Evolutionary conservation across 2,797 vertebrate genomes (phyloP), one percentile per base, ranked within the genome.

Genomic region (Chelon auratus): DNA sequence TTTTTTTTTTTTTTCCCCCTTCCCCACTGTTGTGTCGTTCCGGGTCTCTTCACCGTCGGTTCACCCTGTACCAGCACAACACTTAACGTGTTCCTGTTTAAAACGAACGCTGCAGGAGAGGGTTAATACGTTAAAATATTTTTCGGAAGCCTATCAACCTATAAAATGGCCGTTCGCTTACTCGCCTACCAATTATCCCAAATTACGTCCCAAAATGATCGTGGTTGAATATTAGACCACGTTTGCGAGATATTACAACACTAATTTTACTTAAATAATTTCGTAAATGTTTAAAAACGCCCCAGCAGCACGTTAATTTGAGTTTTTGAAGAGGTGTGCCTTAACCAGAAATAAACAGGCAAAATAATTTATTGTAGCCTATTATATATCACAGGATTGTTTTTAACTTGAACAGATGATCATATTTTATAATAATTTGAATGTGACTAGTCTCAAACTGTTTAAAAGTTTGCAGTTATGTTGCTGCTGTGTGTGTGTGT

Each of bases 151-250:
- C 8, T 17, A 8, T 33, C 30, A 6, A 33, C 15, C 0, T 42
- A 62, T 66, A 83, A 86, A 86, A 87, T 83, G 80, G 74, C 70
- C 20, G 77, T 60, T 40, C 50, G 4, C 3, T 8, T 40, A 10
- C 39, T n/a, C 14, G 3, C 7, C 45, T 47, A 48, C 42, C 39
- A 13, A 76, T 66, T 60, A 15, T 40, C 20, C 37, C 18, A 50
- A 74, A 61, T 26, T 18, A 20, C 39, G 33, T 15, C 39, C 11
- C 20, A 14, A 40, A 71, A 69, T 48, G 7, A 14, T 30, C 36
- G 36, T 17, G 22, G 47, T 70, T 59, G 71, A 78, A 77, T 81
- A 61, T 60, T 74, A 4, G 6, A 48, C 30, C 33, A 68, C 55
- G 10, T 20, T 9, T 42, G 26, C 8, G 18, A 13, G 9, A 22